Evolutionary conservation across 2,888 invertebrate genomes (phyloP).

Genomic region (Lycaena phlaeas): DNA sequence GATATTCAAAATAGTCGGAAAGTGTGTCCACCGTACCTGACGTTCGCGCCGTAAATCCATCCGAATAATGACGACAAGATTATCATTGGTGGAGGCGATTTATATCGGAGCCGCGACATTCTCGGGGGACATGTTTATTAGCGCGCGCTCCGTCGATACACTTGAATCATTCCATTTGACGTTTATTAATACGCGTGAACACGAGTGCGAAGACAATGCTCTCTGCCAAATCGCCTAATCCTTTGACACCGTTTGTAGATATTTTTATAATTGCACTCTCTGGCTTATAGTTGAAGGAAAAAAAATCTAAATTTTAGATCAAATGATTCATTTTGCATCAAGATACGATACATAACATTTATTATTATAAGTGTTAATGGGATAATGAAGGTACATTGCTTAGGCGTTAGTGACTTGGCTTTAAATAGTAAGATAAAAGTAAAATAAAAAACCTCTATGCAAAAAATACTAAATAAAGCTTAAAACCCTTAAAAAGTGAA

Average conservation of each 20-base stretch:
- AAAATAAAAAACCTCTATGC: too few relatives aligned
- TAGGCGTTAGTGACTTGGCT: too few relatives aligned
- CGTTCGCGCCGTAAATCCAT: constrained; percentile 14
- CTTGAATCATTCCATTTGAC: neutral
- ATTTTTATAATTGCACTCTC: too few relatives aligned
- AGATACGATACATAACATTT: too few relatives aligned
- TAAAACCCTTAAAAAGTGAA: too few relatives aligned
- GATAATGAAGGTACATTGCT: too few relatives aligned
- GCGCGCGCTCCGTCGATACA: constrained; percentile 5
- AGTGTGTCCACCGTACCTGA: neutral
- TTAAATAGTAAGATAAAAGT: too few relatives aligned
- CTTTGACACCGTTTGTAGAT: neutral
- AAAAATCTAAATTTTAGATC: too few relatives aligned
- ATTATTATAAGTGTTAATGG: too few relatives aligned
- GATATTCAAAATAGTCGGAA: neutral
- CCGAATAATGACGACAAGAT: constrained; percentile 18
- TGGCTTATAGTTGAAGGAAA: too few relatives aligned
- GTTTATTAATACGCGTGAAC: neutral
- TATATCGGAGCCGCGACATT: constrained; percentile 11
- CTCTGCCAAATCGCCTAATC: neutral
- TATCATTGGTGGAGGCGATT: constrained; percentile 15
- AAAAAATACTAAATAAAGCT: too few relatives aligned
- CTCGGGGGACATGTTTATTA: constrained; percentile 8
- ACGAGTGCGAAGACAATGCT: neutral
- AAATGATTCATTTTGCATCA: too few relatives aligned